Base-by-base conservation (phyloP, 2,888 invertebrate genomes). In the Clanis bilineata region DNA sequence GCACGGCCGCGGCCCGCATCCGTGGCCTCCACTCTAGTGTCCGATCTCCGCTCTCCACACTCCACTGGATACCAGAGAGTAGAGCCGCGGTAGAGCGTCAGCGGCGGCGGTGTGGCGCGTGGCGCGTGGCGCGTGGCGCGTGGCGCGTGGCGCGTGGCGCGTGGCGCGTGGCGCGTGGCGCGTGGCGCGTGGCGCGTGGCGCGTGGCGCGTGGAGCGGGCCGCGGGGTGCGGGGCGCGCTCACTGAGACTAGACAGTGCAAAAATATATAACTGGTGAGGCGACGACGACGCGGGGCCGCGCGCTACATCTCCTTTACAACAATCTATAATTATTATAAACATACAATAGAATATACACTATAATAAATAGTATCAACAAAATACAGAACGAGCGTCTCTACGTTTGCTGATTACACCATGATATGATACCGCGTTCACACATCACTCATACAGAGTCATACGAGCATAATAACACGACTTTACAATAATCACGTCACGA, bases 231-330 rank as follows among this genome's bases (percentile, higher is more conserved):
- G 61, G 61, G 54, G 61, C 60, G 54, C 39, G 63, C 62, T 59
- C 59, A 67, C 68, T 66, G 45, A 74, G 71, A 76, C 70, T 43
- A 74, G 71, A 76, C 70, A 65, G 88, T 88, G 88, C 88, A 88
- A 88, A 88, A 88, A 88, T 88, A 88, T 88, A 87, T 86, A 86
- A 87, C 86, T 79, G 80, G 86, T 87, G 86, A 79, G 71, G 76
- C 76, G 71, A 74, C 73, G n/a, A 63, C 60, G 62, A 59, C 57
- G 63, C 56, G 64, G 72, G 66, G 67, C 72, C 67, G 67, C 72
- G 69, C 65, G 67, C 64, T 61, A 61, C 63, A 58, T 67, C 59
- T 61, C 70, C 68, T 72, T 69, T 70, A 75, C 73, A 74, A 73
- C 75, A 75, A 68, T 66, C 63, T 73, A 76, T 80, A n/a, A n/a